Conservation (phyloP, 2,797 vertebrate genomes). For the Falco peregrinus region DNA sequence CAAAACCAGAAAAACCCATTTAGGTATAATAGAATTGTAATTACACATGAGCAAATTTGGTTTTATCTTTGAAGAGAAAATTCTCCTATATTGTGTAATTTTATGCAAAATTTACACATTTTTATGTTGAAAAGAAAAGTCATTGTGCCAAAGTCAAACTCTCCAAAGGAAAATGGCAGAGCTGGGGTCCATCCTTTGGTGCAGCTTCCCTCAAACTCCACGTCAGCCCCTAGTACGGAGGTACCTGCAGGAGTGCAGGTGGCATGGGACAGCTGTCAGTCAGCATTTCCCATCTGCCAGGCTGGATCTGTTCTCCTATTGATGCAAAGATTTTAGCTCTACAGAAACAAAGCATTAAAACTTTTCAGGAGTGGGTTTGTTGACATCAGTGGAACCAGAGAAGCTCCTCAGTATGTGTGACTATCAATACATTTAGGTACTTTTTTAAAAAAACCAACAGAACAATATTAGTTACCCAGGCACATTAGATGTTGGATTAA, state of each 20-base stretch:
- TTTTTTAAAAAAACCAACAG: background rate
- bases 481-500: background rate
- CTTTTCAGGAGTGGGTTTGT: background rate
- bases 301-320: background rate
- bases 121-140: background rate
- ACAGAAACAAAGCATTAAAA: background rate
- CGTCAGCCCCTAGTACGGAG: accelerated
- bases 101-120: background rate
- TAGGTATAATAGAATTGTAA: background rate
- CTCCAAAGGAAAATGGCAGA: background rate
- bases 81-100: background rate
- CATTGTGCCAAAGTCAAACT: background rate
- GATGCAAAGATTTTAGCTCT: background rate
- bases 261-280: background rate
- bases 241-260: background rate
- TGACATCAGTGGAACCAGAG: background rate
- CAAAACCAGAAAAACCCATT: background rate
- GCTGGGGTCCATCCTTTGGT: background rate
- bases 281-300: background rate
- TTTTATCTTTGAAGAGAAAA: background rate
- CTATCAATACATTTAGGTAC: background rate
- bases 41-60: background rate
- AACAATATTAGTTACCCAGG: background rate
- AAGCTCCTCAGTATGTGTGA: background rate
- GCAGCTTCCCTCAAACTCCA: background rate